A percentile compares a stretch with the other conserved stretches of the same genome.
phyloP scores from a whole-genome alignment of 2,888 invertebrate genomes.

The Hofmannophila pseudospretella region DNA sequence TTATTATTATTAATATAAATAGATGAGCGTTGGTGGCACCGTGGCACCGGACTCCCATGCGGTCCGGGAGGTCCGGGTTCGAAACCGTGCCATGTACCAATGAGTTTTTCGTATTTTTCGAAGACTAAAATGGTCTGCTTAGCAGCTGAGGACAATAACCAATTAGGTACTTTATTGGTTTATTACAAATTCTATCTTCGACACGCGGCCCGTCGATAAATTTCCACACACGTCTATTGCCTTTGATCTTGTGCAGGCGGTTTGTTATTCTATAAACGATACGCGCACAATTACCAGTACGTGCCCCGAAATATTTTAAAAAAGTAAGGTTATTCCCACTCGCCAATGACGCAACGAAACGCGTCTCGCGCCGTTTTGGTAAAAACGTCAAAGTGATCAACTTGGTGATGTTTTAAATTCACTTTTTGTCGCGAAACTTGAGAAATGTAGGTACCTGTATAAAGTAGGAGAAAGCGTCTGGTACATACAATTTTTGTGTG shows the following conservation, averaged over 20 bases:
- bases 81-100: too few relatives aligned
- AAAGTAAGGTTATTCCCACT: conserved; percentile 25
- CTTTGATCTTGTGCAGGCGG: conserved; percentile 68
- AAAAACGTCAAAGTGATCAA: conserved; percentile 32
- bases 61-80: too few relatives aligned
- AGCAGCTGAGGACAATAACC: conserved; percentile 22
- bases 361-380: conserved; percentile 14
- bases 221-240: conserved; percentile 69
- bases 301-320: conserved; percentile 62
- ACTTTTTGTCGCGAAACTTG: not conserved
- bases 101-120: too few relatives aligned
- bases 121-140: not conserved
- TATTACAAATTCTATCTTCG: conserved; percentile 55
- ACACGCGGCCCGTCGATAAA: conserved; percentile 61
- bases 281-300: conserved; percentile 65
- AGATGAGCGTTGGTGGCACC: too few relatives aligned
- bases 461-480: too few relatives aligned
- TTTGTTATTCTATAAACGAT: conserved; percentile 66
- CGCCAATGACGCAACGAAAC: conserved; percentile 8
- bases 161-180: conserved; percentile 33
- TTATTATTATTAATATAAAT: too few relatives aligned
- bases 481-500: too few relatives aligned
- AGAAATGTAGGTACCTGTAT: not conserved
- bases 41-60: too few relatives aligned
- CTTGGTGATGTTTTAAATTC: conserved; percentile 28